These are phyloP conservation scores for Aythya baeri DNA, from an alignment of 2,113 vertebrate species.

Conservation along the genomic window DNA sequence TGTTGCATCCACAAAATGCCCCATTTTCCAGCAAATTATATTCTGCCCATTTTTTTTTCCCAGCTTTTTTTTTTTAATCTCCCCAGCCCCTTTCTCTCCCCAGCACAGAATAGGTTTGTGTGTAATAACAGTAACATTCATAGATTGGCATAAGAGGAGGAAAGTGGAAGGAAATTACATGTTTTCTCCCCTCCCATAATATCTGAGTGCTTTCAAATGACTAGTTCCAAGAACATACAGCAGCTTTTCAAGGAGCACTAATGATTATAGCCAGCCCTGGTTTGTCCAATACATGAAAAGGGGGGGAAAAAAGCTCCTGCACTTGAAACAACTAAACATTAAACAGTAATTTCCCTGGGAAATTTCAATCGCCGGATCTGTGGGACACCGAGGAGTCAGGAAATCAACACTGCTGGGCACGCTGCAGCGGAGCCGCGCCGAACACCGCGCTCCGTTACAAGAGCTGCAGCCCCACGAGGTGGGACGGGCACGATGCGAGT, in stretches of 20 bases:
- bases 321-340: conserved; percentile 34
- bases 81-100: conserved; percentile 2
- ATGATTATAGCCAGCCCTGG: conserved; percentile 44
- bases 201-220: conserved; percentile 73
- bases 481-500: not conserved
- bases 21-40: conserved; percentile 10
- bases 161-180: conserved; percentile 73
- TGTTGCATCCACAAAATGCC: not conserved
- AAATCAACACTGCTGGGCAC: not conserved
- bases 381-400: not conserved
- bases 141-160: conserved; percentile 32
- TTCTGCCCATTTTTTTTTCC: not conserved
- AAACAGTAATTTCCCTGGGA: conserved; percentile 48
- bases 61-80: not conserved
- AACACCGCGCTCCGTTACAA: not conserved
- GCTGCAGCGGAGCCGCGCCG: not conserved
- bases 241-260: conserved; percentile 69
- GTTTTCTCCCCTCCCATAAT: conserved; percentile 70
- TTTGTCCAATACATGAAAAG: not conserved
- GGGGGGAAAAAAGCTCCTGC: not conserved
- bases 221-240: conserved; percentile 58
- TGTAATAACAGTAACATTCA: conserved; percentile 54
- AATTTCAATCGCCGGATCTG: conserved; percentile 8
- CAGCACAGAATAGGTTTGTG: conserved; percentile 37
- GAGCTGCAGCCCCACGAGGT: accelerated